Evolutionary conservation across 2,888 invertebrate genomes (phyloP).

Genomic region (Cheilosia soror): DNA sequence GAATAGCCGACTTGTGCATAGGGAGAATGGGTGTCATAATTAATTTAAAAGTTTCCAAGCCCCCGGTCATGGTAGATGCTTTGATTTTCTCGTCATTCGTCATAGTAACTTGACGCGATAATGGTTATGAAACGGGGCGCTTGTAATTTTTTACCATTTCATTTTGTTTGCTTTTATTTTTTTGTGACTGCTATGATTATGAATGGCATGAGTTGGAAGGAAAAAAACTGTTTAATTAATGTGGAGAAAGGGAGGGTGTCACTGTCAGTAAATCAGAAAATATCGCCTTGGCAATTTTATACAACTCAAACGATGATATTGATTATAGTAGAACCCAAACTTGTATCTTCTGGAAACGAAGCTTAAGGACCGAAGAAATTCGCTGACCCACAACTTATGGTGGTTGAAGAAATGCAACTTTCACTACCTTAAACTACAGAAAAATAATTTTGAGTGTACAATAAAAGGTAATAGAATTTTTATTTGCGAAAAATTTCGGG

Average conservation of each 20-base stretch:
- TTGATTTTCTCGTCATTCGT: conserved; percentile 22
- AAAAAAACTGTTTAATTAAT: conserved; percentile 44
- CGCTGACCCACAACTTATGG: too few relatives aligned
- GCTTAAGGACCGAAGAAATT: too few relatives aligned
- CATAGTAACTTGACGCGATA: conserved; percentile 21
- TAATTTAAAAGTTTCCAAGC: conserved; percentile 62
- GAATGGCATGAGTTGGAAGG: conserved; percentile 3
- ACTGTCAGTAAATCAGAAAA: too few relatives aligned
- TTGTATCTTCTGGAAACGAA: too few relatives aligned
- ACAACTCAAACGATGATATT: too few relatives aligned
- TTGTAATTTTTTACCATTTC: conserved; percentile 25
- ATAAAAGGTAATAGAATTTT: too few relatives aligned
- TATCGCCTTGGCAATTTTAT: too few relatives aligned
- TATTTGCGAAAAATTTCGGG: too few relatives aligned
- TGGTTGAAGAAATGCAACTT: too few relatives aligned
- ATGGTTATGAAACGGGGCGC: not conserved
- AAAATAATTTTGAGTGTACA: too few relatives aligned
- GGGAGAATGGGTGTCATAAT: conserved; percentile 63
- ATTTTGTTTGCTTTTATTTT: conserved; percentile 3
- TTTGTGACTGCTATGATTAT: conserved; percentile 35
- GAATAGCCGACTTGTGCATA: conserved; percentile 37
- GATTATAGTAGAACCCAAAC: too few relatives aligned
- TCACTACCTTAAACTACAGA: too few relatives aligned
- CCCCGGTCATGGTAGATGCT: not conserved
- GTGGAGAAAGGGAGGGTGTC: conserved; percentile 3